Evolutionary conservation across 2,797 vertebrate genomes (phyloP).

Genomic region (Euthynnus affinis): DNA sequence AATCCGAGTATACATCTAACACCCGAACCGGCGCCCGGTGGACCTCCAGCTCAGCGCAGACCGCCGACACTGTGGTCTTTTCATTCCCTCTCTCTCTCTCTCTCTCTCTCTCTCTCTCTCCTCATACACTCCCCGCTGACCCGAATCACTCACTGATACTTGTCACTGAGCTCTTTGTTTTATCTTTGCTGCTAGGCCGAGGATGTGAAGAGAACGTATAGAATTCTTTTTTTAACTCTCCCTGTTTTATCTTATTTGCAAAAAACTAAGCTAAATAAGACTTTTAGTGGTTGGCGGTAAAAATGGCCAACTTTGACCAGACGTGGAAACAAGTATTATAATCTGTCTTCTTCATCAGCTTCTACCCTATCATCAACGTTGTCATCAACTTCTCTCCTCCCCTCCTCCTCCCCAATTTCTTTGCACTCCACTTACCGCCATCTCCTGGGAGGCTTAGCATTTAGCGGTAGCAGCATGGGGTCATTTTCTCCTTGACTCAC

Average conservation of each 20-base stretch:
- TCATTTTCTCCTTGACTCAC: slow-evolving; percentile 25
- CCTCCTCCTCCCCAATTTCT: slow-evolving; percentile 15
- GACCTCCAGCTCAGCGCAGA: slow-evolving; percentile 24
- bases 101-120: slow-evolving; percentile 49
- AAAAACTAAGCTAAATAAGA: slow-evolving; percentile 52
- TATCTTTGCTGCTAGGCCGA: slow-evolving; percentile 56
- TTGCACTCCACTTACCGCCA: slow-evolving; percentile 2
- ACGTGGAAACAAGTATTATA: slow-evolving; percentile 50
- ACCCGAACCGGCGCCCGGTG: slow-evolving; percentile 14
- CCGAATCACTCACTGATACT: slow-evolving; percentile 57
- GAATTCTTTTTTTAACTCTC: slow-evolving; percentile 22
- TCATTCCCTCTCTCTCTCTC: slow-evolving; percentile 59
- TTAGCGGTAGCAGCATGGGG: slow-evolving; percentile 31
- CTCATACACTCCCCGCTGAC: slow-evolving; percentile 61
- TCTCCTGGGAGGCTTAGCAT: slow-evolving; percentile 38
- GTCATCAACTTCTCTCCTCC: neutral
- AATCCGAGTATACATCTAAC: slow-evolving; percentile 34
- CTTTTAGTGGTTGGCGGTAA: slow-evolving; percentile 9
- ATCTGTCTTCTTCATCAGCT: slow-evolving; percentile 32
- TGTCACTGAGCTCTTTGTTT: slow-evolving; percentile 76
- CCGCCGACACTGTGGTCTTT: slow-evolving; percentile 59
- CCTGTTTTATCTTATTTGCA: slow-evolving; percentile 29
- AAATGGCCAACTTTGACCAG: slow-evolving; percentile 31
- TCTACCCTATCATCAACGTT: slow-evolving; percentile 26
- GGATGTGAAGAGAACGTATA: slow-evolving; percentile 55